A percentile compares a stretch with the other conserved stretches of the same genome.
Conservation (phyloP, 2,113 vertebrate species). For the Nematolebias whitei region DNA sequence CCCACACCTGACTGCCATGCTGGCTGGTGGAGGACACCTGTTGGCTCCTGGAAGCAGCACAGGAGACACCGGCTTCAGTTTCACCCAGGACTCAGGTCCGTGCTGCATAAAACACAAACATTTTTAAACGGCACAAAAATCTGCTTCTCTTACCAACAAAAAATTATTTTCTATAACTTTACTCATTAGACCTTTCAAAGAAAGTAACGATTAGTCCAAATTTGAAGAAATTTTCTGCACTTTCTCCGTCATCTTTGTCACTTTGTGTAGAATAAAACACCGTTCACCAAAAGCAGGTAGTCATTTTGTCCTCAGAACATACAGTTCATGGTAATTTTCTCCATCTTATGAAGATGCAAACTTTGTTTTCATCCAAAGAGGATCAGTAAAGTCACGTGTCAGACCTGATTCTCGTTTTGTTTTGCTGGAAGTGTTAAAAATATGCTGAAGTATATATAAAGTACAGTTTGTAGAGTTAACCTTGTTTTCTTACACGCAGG, state of each 20-base stretch:
- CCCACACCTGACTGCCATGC: constrained; percentile 95
- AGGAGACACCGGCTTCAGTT: constrained; percentile 96
- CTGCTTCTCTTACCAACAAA: constrained; percentile 2
- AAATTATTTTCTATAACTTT: no score
- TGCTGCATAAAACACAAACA: neutral
- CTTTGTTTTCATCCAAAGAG: no score
- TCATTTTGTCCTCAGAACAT: no score
- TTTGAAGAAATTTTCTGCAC: no score
- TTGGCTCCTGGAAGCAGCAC: constrained; percentile 94
- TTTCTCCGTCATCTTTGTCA: no score
- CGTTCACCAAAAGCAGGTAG: no score
- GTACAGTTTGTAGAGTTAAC: neutral
- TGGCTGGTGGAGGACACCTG: constrained; percentile 87
- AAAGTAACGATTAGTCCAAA: no score
- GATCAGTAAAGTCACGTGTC: no score
- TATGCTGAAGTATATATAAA: neutral
- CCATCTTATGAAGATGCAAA: no score
- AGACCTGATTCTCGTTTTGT: neutral
- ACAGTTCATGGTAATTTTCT: no score
- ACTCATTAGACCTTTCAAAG: no score
- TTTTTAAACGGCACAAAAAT: neutral
- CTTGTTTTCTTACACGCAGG: constrained; percentile 73
- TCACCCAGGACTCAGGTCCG: constrained; percentile 95
- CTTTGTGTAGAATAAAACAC: no score
- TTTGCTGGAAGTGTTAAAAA: neutral